These are phyloP conservation scores for Xylophagus ater DNA, from an alignment of 2,888 invertebrate genomes.

Conservation along the genomic window DNA sequence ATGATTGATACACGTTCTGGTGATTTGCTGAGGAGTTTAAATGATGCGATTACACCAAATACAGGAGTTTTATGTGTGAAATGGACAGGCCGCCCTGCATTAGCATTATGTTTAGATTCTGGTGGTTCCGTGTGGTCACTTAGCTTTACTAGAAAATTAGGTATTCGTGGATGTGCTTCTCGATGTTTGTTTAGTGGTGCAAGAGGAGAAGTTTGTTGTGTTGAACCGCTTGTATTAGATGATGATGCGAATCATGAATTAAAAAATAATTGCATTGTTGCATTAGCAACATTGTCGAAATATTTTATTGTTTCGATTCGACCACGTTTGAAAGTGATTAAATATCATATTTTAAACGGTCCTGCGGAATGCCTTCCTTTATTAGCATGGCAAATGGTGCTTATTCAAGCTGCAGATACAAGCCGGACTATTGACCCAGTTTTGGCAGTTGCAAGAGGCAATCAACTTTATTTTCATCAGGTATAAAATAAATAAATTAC, in stretches of 20 bases:
- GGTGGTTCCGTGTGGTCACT: constrained; percentile 94
- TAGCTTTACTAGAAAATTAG: constrained; percentile 77
- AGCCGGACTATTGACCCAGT: constrained; percentile 68
- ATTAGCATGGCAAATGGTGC: constrained; percentile 84
- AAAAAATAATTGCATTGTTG: constrained; percentile 67
- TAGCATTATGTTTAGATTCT: constrained; percentile 77
- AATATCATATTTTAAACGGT: constrained; percentile 64
- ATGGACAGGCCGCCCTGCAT: constrained; percentile 55
- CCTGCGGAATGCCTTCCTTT: constrained; percentile 73
- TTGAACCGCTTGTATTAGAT: constrained; percentile 51
- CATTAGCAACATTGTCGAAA: constrained; percentile 84
- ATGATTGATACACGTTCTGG: constrained; percentile 82
- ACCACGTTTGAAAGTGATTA: constrained; percentile 65
- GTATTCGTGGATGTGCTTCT: constrained; percentile 78
- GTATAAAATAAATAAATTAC: constrained; percentile 33
- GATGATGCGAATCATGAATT: constrained; percentile 50
- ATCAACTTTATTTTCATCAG: constrained; percentile 76
- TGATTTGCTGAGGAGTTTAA: constrained; percentile 59
- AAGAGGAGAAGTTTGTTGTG: constrained; percentile 79
- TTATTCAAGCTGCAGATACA: constrained; percentile 61
- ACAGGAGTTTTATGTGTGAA: constrained; percentile 65
- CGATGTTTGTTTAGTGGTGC: constrained; percentile 95
- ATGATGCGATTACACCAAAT: constrained; percentile 74
- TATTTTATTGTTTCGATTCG: constrained; percentile 66
- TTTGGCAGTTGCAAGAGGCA: constrained; percentile 78